Conservation (phyloP, 37 sponge, comb jelly and placozoan species). For the Axinella damicornis region DNA sequence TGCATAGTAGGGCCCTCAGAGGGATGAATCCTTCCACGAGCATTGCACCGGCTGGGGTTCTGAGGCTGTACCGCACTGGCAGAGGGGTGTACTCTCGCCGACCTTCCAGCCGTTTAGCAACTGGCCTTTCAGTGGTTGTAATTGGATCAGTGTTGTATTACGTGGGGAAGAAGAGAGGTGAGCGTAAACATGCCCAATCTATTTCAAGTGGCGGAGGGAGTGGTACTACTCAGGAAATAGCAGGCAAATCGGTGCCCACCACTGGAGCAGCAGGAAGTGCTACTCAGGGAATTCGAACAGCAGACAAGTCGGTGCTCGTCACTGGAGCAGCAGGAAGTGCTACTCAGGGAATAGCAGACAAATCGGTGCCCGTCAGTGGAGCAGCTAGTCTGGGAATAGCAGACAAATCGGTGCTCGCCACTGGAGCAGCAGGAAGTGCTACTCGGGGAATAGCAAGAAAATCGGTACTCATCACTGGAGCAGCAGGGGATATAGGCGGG, state of each 20-base stretch:
- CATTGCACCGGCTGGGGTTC: no score
- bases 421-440: conserved; percentile 93
- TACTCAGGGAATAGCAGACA: neutral
- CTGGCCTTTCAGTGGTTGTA: conserved; percentile 12
- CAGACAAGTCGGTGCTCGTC: conserved; percentile 58
- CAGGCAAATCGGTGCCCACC: conserved; percentile 55
- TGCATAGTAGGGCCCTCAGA: no score
- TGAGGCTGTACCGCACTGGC: no score
- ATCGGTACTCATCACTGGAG: conserved; percentile 82
- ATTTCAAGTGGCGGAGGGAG: no score
- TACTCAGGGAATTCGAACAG: no score
- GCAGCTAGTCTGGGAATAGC: no score
- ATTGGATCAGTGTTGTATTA: conserved; percentile 1
- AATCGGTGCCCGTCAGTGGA: conserved; percentile 76
- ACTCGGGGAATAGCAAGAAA: no score
- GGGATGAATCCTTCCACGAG: no score
- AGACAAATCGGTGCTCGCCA: conserved; percentile 64
- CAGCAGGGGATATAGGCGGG: conserved; percentile 86
- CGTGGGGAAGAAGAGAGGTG: neutral
- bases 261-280: conserved; percentile 94
- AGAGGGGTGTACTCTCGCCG: neutral
- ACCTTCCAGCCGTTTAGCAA: conserved; percentile 8
- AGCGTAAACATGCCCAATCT: no score
- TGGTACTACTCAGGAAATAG: no score
- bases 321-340: conserved; percentile 14